Conservation (phyloP, 2,113 vertebrate genomes). For the Silurus meridionalis region DNA sequence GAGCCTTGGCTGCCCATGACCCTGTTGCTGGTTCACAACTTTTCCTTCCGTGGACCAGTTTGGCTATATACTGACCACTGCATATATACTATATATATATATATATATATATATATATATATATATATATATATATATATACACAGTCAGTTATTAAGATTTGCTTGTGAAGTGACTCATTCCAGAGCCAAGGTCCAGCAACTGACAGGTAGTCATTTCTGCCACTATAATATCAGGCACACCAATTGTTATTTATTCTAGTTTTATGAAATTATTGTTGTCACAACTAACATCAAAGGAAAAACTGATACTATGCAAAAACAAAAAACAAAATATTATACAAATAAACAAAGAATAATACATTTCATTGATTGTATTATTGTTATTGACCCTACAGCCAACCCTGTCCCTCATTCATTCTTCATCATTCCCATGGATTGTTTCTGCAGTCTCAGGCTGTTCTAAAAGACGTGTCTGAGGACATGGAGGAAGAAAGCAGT, state of each 20-base stretch:
- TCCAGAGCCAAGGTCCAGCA: too few species aligned
- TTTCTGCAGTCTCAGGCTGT: conserved; percentile 74
- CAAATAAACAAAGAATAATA: too few species aligned
- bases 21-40: too few species aligned
- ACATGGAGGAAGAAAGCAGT: conserved; percentile 94
- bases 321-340: too few species aligned
- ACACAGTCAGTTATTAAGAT: too few species aligned
- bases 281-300: neutral
- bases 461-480: conserved; percentile 88
- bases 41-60: too few species aligned
- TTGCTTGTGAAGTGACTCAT: too few species aligned
- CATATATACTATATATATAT: too few species aligned
- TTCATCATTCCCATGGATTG: conserved; percentile 41
- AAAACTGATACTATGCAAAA: neutral
- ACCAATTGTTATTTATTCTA: neutral
- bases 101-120: too few species aligned
- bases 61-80: too few species aligned
- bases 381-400: conserved; percentile 13
- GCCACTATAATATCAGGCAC: neutral
- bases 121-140: too few species aligned
- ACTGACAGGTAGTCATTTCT: neutral
- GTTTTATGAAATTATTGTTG: neutral
- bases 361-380: neutral
- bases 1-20: too few species aligned
- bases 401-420: conserved; percentile 17